A percentile compares a stretch with the other conserved stretches of the same genome.
These are phyloP conservation scores for Acrocephalus arundinaceus DNA, from an alignment of 2,113 vertebrate genomes.

Conservation along the genomic window DNA sequence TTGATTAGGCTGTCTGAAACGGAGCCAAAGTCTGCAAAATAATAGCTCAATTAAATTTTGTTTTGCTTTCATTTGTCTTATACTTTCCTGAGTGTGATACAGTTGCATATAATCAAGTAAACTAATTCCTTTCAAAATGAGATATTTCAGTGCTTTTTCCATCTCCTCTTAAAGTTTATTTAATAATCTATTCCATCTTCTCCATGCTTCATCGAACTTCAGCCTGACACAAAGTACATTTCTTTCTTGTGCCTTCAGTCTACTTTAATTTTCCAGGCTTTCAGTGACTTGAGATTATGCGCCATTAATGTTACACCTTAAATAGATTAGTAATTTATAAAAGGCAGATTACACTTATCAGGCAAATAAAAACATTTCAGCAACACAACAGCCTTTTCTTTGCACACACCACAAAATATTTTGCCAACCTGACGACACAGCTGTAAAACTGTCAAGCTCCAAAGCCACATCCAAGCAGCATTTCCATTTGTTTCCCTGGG, in stretches of 20 bases:
- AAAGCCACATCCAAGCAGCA: not conserved
- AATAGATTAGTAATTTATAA: conserved; percentile 54
- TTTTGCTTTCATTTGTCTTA: conserved; percentile 80
- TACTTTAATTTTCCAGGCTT: conserved; percentile 64
- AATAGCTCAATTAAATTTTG: conserved; percentile 85
- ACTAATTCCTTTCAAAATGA: conserved; percentile 75
- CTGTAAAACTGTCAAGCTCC: conserved; percentile 3
- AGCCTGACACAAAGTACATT: conserved; percentile 67
- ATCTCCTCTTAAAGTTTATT: conserved; percentile 60
- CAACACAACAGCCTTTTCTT: not conserved
- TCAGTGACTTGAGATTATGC: conserved; percentile 41
- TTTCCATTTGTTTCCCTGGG: conserved; percentile 24
- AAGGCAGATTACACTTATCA: conserved; percentile 34
- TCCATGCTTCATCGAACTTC: conserved; percentile 58
- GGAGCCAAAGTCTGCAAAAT: conserved; percentile 83
- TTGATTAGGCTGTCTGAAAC: conserved; percentile 83
- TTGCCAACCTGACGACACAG: not conserved
- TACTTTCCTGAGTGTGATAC: conserved; percentile 77
- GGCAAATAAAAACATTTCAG: not conserved
- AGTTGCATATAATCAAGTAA: conserved; percentile 77
- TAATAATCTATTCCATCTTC: conserved; percentile 71
- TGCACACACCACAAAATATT: not conserved
- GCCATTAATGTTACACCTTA: conserved; percentile 55
- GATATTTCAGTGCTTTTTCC: conserved; percentile 67
- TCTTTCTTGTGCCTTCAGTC: conserved; percentile 61